A percentile compares a stretch with the other conserved stretches of the same genome.
Evolutionary conservation across 2,113 vertebrate species (phyloP).

Genomic region (Anas platyrhynchos): DNA sequence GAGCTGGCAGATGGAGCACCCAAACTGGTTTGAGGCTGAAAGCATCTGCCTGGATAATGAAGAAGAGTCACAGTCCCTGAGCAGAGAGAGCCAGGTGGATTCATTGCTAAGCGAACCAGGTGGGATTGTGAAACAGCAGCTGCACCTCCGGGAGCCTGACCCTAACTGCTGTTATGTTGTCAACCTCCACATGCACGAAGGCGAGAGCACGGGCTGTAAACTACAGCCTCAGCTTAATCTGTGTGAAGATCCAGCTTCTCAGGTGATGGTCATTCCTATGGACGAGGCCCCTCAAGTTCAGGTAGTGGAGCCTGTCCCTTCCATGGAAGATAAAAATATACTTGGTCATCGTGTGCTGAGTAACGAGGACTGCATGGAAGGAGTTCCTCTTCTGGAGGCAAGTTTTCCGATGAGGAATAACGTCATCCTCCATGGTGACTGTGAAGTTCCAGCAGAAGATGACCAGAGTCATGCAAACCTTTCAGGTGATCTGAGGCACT

Average conservation of each 20-base stretch:
- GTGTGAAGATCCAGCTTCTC: neutral
- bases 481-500: slow-evolving; percentile 14
- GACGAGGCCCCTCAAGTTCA: slow-evolving; percentile 5
- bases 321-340: neutral
- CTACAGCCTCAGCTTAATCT: slow-evolving; percentile 47
- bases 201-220: neutral
- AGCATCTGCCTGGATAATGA: slow-evolving; percentile 72
- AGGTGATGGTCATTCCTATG: neutral
- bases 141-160: slow-evolving; percentile 69
- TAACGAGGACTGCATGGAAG: slow-evolving; percentile 48
- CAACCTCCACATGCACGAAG: slow-evolving; percentile 18
- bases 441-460: neutral
- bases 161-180: neutral
- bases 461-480: slow-evolving; percentile 5
- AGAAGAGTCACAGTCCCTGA: slow-evolving; percentile 42
- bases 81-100: slow-evolving; percentile 51
- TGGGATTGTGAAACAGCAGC: slow-evolving; percentile 68
- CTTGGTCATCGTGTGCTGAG: slow-evolving; percentile 28
- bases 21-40: slow-evolving; percentile 90
- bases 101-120: neutral
- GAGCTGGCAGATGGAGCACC: slow-evolving; percentile 80
- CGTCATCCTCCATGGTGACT: neutral
- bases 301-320: slow-evolving; percentile 14
- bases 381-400: slow-evolving; percentile 54
- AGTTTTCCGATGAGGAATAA: slow-evolving; percentile 44